phyloP scores from a whole-genome alignment of 2,888 invertebrate species.

The Heliconius ethilla region DNA sequence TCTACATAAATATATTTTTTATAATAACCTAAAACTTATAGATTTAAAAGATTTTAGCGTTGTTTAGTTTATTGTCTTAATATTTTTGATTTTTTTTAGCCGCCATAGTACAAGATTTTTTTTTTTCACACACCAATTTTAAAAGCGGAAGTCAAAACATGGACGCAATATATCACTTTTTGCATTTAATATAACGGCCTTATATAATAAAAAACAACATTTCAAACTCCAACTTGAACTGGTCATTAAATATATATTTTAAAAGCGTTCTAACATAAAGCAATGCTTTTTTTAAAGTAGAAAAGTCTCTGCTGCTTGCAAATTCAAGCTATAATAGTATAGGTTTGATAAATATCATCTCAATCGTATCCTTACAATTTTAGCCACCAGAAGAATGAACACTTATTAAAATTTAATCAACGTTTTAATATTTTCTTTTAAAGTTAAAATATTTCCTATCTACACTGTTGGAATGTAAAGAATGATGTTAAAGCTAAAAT shows the following conservation, averaged over 20 bases:
- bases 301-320: neutral
- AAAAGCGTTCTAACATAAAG: neutral
- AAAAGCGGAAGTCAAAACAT: slow-evolving; percentile 40
- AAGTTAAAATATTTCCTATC: slow-evolving; percentile 55
- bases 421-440: slow-evolving; percentile 56
- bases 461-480: slow-evolving; percentile 56
- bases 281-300: neutral
- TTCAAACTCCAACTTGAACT: neutral
- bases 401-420: slow-evolving; percentile 59
- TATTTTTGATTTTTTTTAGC: neutral
- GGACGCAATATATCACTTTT: slow-evolving; percentile 43
- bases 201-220: neutral
- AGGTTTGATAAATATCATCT: neutral
- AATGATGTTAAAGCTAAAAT: neutral
- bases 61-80: slow-evolving; percentile 22
- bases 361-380: slow-evolving; percentile 29
- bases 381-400: slow-evolving; percentile 53
- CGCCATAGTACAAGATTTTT: neutral
- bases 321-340: slow-evolving; percentile 1
- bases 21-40: neutral
- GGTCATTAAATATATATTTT: neutral
- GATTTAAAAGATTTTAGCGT: neutral
- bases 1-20: neutral
- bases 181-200: slow-evolving; percentile 14
- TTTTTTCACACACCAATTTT: slow-evolving; percentile 21